A percentile compares a stretch with the other conserved stretches of the same genome.
These are phyloP conservation scores for Lepidurus apus DNA, from an alignment of 1,140 invertebrate genomes.

Conservation along the genomic window DNA sequence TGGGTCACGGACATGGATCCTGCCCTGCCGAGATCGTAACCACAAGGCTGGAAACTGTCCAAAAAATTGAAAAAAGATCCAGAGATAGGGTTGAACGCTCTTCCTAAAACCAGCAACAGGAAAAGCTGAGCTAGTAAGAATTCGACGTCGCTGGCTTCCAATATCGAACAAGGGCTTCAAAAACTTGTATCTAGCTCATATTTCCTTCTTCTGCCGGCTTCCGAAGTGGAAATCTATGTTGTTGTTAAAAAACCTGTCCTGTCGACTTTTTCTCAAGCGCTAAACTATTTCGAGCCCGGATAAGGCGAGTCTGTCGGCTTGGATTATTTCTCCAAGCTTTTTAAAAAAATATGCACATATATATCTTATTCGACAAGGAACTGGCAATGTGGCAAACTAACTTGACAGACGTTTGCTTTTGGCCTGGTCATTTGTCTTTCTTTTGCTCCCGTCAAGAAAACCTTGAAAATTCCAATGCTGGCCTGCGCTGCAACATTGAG, in stretches of 20 bases:
- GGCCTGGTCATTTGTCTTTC: neutral
- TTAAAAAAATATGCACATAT: neutral
- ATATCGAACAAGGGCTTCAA: neutral
- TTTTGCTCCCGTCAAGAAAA: neutral
- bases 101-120: neutral
- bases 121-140: conserved; percentile 7
- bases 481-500: neutral
- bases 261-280: neutral
- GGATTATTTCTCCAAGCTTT: neutral
- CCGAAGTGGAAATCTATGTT: neutral
- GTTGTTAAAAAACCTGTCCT: neutral
- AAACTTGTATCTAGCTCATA: neutral
- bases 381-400: neutral
- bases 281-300: neutral
- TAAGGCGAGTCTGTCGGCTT: neutral
- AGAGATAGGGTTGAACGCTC: neutral
- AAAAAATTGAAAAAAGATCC: neutral
- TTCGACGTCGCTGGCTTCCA: neutral
- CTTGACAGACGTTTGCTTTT: neutral
- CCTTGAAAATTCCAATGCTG: neutral
- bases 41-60: conserved; percentile 4
- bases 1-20: conserved; percentile 13
- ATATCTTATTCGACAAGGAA: neutral
- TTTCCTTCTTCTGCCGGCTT: neutral
- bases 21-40: conserved; percentile 8